Base-by-base conservation (phyloP, 2,113 vertebrate species). In the Saguinus midas region DNA sequence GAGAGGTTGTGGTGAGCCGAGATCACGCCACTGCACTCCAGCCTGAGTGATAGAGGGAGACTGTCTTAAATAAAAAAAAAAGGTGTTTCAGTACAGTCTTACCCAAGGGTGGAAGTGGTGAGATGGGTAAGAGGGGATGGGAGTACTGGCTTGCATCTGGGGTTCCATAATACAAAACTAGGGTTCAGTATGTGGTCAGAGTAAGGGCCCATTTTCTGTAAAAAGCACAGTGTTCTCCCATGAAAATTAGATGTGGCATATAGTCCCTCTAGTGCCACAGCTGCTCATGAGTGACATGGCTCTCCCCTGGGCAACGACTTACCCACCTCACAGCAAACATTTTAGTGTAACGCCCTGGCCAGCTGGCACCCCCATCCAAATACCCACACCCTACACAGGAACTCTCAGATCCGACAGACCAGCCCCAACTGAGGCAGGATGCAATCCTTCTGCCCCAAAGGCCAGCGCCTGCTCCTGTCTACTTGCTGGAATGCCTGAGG, bases 391-490 rank as follows among this genome's bases (percentile, higher is more conserved):
- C 55, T 45, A 25, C 45, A 8, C 1, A 10, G 35, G 21, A 50
- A 27, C 10, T 35, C 57, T 17, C 1, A 0, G 16, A 70, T 64
- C 16, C 2, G 3, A 79, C 3, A 35, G 25, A 52, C 25, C 27
- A 29, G 3, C 64, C 32, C 50, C 17, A 12, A 6, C 58, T 70
- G 13, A 55, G 84, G 48, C 86, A 78, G 48, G 17, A 75, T 1
- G 25, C 35, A 50, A 2, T 10, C 29, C 66, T 61, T 50, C 0
- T 9, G 4, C 7, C 50, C 43, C 3, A 6, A 0, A 29, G 25
- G 2, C 70, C 61, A 35, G 52, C 0, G 55, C 37, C 35, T 80
- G 43, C 14, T 61, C 21, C 68, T 61, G 40, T 43, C 93, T 64
- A 43, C n/a, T 6, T 35, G 40, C 45, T 3, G 2, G 45, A 21